These are phyloP conservation scores for Caranx melampygus DNA, from an alignment of 2,113 vertebrate genomes.

Conservation along the genomic window DNA sequence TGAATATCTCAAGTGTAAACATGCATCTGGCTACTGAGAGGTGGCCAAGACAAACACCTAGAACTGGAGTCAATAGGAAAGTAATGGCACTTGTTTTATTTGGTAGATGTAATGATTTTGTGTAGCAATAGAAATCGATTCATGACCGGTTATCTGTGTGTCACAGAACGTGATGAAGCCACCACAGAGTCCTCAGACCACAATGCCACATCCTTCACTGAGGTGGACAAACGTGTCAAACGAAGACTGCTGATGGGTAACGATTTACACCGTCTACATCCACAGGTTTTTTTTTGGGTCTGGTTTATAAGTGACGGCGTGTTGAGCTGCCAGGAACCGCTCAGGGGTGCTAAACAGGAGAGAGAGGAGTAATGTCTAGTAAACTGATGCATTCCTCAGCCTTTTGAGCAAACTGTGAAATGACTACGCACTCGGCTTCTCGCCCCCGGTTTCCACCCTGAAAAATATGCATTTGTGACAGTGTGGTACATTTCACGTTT, in stretches of 20 bases:
- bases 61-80: slow-evolving; percentile 1
- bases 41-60: slow-evolving; percentile 26
- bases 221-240: slow-evolving; percentile 97
- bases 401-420: slow-evolving; percentile 86
- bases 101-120: neutral
- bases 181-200: slow-evolving; percentile 84
- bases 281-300: neutral
- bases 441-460: slow-evolving; percentile 60
- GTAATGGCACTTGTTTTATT: neutral
- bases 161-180: slow-evolving; percentile 89
- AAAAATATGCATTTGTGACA: slow-evolving; percentile 81
- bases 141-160: slow-evolving; percentile 32
- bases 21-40: slow-evolving; percentile 41
- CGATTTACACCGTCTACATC: slow-evolving; percentile 10
- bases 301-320: slow-evolving; percentile 17
- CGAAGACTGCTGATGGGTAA: slow-evolving; percentile 97
- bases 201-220: slow-evolving; percentile 88
- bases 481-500: slow-evolving; percentile 83
- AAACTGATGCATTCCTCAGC: slow-evolving; percentile 79
- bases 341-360: slow-evolving; percentile 33
- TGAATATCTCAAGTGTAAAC: slow-evolving; percentile 59
- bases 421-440: slow-evolving; percentile 69
- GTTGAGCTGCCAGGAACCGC: slow-evolving; percentile 55
- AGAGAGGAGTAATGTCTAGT: slow-evolving; percentile 61
- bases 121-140: neutral